Percentiles rank a stretch among this genome's conserved stretches.
Conservation (phyloP, 2,113 vertebrate species). For the Rana temporaria region DNA sequence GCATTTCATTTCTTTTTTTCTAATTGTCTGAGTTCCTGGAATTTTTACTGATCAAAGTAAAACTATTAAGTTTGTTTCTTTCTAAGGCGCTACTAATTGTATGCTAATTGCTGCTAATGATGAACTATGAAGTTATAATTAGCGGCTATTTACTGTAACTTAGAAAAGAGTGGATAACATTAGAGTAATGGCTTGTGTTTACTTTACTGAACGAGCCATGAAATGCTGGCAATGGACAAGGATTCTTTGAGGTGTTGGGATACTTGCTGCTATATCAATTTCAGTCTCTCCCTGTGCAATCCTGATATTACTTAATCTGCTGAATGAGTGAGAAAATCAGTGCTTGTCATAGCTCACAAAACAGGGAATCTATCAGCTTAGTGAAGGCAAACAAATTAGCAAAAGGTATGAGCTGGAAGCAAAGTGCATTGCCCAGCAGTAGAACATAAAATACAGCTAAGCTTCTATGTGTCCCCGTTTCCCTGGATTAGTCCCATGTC, state of each 20-base stretch:
- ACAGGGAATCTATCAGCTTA: not conserved
- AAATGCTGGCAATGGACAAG: slow-evolving; percentile 25
- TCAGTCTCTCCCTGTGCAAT: slow-evolving; percentile 1
- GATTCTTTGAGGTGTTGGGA: slow-evolving; percentile 16
- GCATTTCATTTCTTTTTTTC: slow-evolving; percentile 20
- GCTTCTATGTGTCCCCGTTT: not conserved
- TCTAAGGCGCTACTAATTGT: slow-evolving; percentile 27
- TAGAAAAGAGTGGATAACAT: slow-evolving; percentile 21
- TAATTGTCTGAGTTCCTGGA: slow-evolving; percentile 18
- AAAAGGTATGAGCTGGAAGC: not conserved
- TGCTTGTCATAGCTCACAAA: not conserved
- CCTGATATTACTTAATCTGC: slow-evolving; percentile 18
- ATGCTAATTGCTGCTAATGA: slow-evolving; percentile 45
- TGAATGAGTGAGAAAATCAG: slow-evolving; percentile 1
- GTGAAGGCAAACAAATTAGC: not conserved
- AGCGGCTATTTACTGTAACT: slow-evolving; percentile 48
- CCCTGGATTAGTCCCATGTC: too few relatives aligned
- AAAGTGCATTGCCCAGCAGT: not conserved
- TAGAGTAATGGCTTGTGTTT: slow-evolving; percentile 21
- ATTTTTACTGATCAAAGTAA: slow-evolving; percentile 33
- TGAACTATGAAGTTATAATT: slow-evolving; percentile 47
- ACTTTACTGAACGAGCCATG: slow-evolving; percentile 8
- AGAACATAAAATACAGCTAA: not conserved
- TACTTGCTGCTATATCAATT: slow-evolving; percentile 2
- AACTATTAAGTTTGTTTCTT: slow-evolving; percentile 21